Conservation (phyloP, 1,140 invertebrate species). For the Vollenhovia emeryi region DNA sequence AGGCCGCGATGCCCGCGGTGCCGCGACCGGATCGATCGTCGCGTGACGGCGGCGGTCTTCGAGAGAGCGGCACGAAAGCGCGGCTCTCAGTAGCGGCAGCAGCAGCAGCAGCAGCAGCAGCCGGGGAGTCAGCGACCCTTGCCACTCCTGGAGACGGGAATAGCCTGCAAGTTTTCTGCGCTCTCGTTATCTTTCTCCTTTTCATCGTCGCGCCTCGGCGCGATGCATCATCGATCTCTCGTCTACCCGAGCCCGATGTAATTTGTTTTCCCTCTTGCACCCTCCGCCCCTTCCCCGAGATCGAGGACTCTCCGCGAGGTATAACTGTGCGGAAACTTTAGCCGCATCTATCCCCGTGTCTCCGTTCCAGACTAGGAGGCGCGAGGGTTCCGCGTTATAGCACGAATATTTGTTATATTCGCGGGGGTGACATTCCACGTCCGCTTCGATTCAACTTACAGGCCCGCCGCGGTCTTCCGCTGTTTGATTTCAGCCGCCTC, state of each 20-base stretch:
- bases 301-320: background rate
- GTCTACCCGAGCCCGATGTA: background rate
- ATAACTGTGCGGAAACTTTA: background rate
- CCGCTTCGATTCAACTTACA: too few species aligned
- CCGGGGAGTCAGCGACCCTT: slow-evolving; percentile 70
- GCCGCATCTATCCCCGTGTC: background rate
- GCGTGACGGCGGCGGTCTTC: slow-evolving; percentile 53
- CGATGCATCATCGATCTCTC: slow-evolving; percentile 61
- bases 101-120: background rate
- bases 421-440: too few species aligned
- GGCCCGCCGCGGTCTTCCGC: background rate
- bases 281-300: background rate
- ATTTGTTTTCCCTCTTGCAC: background rate
- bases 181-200: slow-evolving; percentile 58
- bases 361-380: too few species aligned
- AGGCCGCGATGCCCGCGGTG: slow-evolving; percentile 35
- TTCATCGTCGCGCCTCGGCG: slow-evolving; percentile 13
- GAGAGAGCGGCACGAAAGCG: slow-evolving; percentile 37
- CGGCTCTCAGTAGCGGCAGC: background rate
- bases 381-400: background rate
- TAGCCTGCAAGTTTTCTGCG: slow-evolving; percentile 70
- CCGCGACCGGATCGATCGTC: slow-evolving; percentile 63
- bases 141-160: slow-evolving; percentile 70
- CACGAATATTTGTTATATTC: background rate
- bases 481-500: background rate